Evolutionary conservation across 2,888 invertebrate genomes (phyloP), one percentile per base, ranked within the genome.

Genomic region (Drosophila acutilabella): DNA sequence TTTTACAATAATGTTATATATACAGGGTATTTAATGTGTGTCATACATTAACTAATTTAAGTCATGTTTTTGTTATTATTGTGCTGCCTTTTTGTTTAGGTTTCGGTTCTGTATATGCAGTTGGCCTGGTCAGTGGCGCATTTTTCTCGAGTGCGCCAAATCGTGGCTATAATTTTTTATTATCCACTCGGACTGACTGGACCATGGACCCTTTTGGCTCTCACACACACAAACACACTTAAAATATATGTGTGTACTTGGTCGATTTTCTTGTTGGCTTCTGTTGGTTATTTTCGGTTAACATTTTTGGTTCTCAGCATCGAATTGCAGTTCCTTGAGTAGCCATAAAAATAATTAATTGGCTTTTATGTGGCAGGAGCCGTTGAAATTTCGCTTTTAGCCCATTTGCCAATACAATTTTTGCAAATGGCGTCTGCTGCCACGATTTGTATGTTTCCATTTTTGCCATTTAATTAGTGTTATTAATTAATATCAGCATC

Each of bases 341-440:
- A 80, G 82, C 83, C 80, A 84, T 84, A 84, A 88, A 84, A 85
- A 85, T 84, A 84, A 88, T 84, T 84, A 84, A 84, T 84, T 84
- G 88, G 82, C 82, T 88, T 84, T 84, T 84, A 84, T 84, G 83
- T 88, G 82, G 88, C 83, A 88, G 83, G 82, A 83, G 83, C 82
- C 82, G 83, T 85, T 85, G 83, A 79, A 83, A 70, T 77, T 83
- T 71, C 51, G 70, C 71, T 59, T 75, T 67, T 72, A 16, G 26
- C 74, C 57, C 57, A 64, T 50, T 64, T 64, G 61, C 48, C 57
- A 58, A 36, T 62, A 51, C 74, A 66, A 45, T 66, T 67, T 68
- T 44, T 36, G 69, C 58, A 61, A 65, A 66, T 72, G 72, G 72
- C 71, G 64, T 60, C 47, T 57, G 33, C 44, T 18, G 69, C 74